A percentile compares a stretch with the other conserved stretches of the same genome.
These are phyloP conservation scores for Platycheirus rosarum DNA, from an alignment of 2,888 invertebrate genomes.

Conservation along the genomic window DNA sequence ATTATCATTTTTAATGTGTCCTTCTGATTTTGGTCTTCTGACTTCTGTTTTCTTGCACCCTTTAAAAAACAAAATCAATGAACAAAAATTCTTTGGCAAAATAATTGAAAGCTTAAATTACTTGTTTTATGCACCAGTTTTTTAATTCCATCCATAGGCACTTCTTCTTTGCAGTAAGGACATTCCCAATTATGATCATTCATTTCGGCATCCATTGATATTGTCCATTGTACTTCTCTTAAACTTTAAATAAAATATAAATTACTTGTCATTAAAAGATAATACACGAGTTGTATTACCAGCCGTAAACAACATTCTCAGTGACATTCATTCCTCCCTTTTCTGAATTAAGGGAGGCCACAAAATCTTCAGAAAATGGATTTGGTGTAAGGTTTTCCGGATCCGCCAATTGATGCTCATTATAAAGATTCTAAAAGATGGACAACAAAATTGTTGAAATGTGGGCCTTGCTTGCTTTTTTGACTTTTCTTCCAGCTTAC, in stretches of 20 bases:
- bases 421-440: slow-evolving; percentile 81
- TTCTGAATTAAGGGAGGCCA: slow-evolving; percentile 85
- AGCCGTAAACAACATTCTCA: slow-evolving; percentile 91
- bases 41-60: slow-evolving; percentile 67
- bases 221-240: slow-evolving; percentile 87
- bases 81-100: too few species aligned
- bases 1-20: too few species aligned
- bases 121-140: slow-evolving; percentile 87
- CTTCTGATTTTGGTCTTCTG: slow-evolving; percentile 78
- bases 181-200: slow-evolving; percentile 88
- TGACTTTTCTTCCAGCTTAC: too few species aligned
- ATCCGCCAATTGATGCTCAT: slow-evolving; percentile 75
- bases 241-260: slow-evolving; percentile 82
- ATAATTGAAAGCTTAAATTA: slow-evolving; percentile 57
- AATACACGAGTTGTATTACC: slow-evolving; percentile 82
- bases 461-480: too few species aligned
- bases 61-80: too few species aligned
- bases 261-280: not conserved
- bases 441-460: too few species aligned
- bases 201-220: slow-evolving; percentile 85
- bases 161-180: slow-evolving; percentile 86
- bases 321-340: slow-evolving; percentile 93
- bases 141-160: slow-evolving; percentile 87
- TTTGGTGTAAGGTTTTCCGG: slow-evolving; percentile 84
- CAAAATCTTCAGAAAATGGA: slow-evolving; percentile 88